phyloP scores from a whole-genome alignment of 2,888 invertebrate genomes.

The Limnephilus lunatus region DNA sequence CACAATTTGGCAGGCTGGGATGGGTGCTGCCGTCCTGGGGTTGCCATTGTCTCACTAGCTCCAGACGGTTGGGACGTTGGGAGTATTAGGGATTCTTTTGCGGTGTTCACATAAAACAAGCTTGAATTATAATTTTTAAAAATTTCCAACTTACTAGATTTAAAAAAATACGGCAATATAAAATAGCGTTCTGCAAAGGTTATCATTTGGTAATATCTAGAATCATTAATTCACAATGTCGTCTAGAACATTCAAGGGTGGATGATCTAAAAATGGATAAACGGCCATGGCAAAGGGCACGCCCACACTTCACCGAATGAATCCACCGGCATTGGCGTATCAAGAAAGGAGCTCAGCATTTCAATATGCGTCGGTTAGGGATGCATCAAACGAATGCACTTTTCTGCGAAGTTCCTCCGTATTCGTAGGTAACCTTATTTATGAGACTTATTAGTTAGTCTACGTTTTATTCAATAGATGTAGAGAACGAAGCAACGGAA shows the following conservation, averaged over 20 bases:
- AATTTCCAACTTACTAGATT: too few relatives aligned
- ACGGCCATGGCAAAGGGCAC: neutral
- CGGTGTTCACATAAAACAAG: too few relatives aligned
- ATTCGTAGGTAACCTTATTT: neutral
- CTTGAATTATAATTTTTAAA: too few relatives aligned
- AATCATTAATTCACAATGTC: neutral
- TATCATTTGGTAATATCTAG: neutral
- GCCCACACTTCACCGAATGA: neutral
- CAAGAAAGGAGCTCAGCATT: neutral
- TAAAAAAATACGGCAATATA: neutral
- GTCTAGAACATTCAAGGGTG: slow-evolving; percentile 21
- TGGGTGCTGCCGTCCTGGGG: too few relatives aligned
- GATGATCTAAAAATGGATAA: neutral
- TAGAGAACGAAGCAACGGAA: neutral
- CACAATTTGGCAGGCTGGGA: too few relatives aligned
- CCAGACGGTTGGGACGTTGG: too few relatives aligned
- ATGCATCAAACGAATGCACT: neutral
- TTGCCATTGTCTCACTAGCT: too few relatives aligned
- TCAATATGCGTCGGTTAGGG: neutral
- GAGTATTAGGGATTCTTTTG: too few relatives aligned
- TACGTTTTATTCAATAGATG: neutral
- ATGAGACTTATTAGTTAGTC: neutral
- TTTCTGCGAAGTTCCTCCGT: neutral
- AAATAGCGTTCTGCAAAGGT: neutral
- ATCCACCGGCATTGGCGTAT: neutral